Evolutionary conservation across 2,797 vertebrate species (phyloP), one percentile per base, ranked within the genome.

Genomic region (Siniperca scherzeri): DNA sequence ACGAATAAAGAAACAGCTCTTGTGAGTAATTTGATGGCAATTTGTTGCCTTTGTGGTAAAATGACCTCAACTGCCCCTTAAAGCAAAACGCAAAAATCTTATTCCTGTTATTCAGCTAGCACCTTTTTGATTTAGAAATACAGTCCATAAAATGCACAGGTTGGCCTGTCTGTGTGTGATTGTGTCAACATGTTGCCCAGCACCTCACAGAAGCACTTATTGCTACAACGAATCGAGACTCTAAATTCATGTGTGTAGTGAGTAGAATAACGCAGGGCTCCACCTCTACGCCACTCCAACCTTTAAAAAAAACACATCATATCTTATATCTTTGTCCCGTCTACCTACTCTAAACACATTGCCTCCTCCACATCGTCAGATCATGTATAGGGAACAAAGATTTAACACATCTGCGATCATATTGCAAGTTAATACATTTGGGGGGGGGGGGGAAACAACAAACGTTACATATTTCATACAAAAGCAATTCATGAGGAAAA

Each of bases 191-290:
- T 52, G 83, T 84, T 77, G 60, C 52, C 70, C 70, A 70, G 86
- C 85, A 81, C 65, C 83, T 89, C 86, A 87, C 86, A 66, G 82
- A 91, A 90, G 87, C 88, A 89, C 87, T 91, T 94, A 90, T 93
- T 95, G 91, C 92, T 94, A 89, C 82, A 66, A 78, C 64, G 53
- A 90, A 87, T 83, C 59, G 1, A 56, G 64, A 77, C 17, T 68
- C 40, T 16, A 67, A 82, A 69, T 52, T 27, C 8, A 55, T 53
- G 55, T 71, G 73, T 70, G 66, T 27, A 42, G 52, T 21, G n/a
- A 44, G 68, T 21, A 50, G 46, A 66, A 42, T 17, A 64, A 74
- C 2, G 6, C 7, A 40, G 55, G 25, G 36, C 48, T 61, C 55
- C 61, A 27, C 64, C 68, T 79, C 94, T 19, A 48, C 52, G 65